Evolutionary conservation across 2,113 vertebrate species (phyloP).

Genomic region (Aleadryas rufinucha): DNA sequence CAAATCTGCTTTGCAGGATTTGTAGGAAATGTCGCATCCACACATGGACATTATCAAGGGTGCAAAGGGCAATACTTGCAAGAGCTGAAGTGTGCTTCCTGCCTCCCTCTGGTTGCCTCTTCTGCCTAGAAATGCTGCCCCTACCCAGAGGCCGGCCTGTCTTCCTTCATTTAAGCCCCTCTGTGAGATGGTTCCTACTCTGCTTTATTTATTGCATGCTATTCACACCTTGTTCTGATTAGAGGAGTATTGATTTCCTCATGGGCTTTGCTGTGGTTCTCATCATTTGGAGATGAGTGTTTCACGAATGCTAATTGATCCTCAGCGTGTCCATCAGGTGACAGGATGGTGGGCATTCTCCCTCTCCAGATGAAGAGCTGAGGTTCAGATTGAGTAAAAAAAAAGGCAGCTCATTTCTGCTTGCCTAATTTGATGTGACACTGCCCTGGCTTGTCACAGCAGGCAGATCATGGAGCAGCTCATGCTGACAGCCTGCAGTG

Average conservation of each 20-base stretch:
- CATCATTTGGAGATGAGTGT: neutral
- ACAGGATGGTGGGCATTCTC: neutral
- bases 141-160: neutral
- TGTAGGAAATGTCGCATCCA: accelerated
- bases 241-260: constrained; percentile 1
- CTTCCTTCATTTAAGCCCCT: neutral
- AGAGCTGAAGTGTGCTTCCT: neutral
- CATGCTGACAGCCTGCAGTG: neutral
- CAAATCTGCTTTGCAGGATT: neutral
- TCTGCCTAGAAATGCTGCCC: neutral
- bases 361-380: neutral
- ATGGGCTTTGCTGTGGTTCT: neutral
- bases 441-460: neutral
- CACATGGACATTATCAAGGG: neutral
- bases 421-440: neutral
- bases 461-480: neutral
- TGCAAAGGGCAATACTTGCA: neutral
- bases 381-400: neutral
- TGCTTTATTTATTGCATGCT: neutral
- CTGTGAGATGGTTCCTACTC: neutral
- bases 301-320: neutral
- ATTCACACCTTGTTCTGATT: neutral
- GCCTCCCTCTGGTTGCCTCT: neutral
- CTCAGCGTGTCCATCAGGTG: neutral
- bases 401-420: neutral